Conservation (phyloP, 2,113 vertebrate species). For the Grammomys surdaster region DNA sequence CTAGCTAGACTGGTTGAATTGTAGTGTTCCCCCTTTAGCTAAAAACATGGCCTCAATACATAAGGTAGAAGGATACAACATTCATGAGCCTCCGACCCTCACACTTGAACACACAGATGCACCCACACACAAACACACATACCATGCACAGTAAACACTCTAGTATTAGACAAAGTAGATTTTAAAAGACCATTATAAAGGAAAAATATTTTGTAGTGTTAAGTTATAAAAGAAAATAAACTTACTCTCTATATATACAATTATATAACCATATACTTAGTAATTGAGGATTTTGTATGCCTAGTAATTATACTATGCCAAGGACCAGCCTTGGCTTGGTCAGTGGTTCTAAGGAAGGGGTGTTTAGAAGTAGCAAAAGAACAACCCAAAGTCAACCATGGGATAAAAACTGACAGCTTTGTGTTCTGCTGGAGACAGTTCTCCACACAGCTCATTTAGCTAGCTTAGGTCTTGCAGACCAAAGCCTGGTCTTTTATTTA, state of each 20-base stretch:
- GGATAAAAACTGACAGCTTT: too few relatives aligned
- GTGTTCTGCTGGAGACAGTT: too few relatives aligned
- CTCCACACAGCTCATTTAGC: too few relatives aligned
- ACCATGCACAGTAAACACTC: not conserved
- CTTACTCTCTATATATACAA: not conserved
- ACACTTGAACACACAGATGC: not conserved
- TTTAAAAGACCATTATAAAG: not conserved
- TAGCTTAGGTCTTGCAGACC: too few relatives aligned
- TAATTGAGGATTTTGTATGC: not conserved
- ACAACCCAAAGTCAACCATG: too few relatives aligned
- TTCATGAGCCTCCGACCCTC: not conserved
- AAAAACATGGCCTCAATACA: not conserved
- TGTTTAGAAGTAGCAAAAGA: too few relatives aligned
- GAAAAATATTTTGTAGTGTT: not conserved
- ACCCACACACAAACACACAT: not conserved
- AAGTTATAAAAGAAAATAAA: not conserved
- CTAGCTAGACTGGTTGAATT: not conserved
- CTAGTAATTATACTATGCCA: not conserved
- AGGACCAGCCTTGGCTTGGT: too few relatives aligned
- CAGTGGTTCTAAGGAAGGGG: too few relatives aligned
- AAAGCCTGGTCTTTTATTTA: too few relatives aligned
- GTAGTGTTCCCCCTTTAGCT: not conserved
- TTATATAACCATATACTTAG: not conserved
- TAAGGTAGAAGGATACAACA: not conserved
- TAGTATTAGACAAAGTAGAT: not conserved